phyloP scores from a whole-genome alignment of 2,888 invertebrate species.

The Eledona agricola region DNA sequence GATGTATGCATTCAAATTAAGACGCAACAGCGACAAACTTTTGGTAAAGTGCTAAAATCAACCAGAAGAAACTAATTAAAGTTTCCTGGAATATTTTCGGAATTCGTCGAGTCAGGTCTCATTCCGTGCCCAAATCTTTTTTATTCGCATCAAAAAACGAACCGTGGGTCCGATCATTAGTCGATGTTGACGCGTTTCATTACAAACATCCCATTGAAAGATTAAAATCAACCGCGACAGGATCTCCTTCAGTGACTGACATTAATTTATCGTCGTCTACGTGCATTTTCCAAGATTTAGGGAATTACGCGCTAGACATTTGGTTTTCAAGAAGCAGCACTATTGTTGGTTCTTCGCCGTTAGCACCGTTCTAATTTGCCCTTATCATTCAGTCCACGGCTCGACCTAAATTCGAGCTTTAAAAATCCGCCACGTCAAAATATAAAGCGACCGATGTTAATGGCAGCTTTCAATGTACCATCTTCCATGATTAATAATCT shows the following conservation, averaged over 20 bases:
- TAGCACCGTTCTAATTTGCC: constrained; percentile 23
- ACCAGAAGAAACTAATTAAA: constrained; percentile 16
- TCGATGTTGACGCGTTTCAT: constrained; percentile 20
- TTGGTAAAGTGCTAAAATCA: too few species aligned
- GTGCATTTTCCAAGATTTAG: constrained; percentile 29
- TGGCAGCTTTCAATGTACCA: constrained; percentile 31
- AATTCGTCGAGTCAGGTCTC: constrained; percentile 17
- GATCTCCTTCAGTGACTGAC: constrained; percentile 16
- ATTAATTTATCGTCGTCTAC: constrained; percentile 28
- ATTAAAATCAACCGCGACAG: constrained; percentile 26
- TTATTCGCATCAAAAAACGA: constrained; percentile 3
- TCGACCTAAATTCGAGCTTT: constrained; percentile 30
- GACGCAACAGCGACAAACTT: too few species aligned
- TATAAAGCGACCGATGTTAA: constrained; percentile 31
- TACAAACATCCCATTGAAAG: constrained; percentile 24
- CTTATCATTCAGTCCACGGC: constrained; percentile 30
- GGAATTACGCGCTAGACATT: constrained; percentile 25
- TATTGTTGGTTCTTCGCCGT: constrained; percentile 30
- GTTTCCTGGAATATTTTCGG: constrained; percentile 4
- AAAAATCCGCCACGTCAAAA: constrained; percentile 25
- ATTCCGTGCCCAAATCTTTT: constrained; percentile 1
- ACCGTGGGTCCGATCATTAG: constrained; percentile 6
- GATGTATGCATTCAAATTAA: too few species aligned
- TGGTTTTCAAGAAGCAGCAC: constrained; percentile 31
- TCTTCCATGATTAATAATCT: constrained; percentile 31